Conservation (phyloP, 2,113 vertebrate genomes). For the Apteryx mantelli region DNA sequence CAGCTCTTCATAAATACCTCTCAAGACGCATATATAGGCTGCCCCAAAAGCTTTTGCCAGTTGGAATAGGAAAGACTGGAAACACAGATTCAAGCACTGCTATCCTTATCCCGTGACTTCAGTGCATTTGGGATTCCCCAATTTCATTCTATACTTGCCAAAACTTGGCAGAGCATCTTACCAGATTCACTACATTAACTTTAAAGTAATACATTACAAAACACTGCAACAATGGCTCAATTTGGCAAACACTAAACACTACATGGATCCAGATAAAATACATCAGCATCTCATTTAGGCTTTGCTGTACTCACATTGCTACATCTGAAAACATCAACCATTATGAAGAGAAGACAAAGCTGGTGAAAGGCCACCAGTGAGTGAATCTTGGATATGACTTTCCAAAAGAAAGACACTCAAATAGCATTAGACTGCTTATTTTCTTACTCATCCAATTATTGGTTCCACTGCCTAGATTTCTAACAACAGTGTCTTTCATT, state of each 20-base stretch:
- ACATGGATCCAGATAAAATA: conserved; percentile 30
- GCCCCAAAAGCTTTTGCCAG: conserved; percentile 2
- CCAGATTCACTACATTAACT: conserved; percentile 62
- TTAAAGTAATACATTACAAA: conserved; percentile 36
- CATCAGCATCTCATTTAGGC: conserved; percentile 12
- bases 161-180: conserved; percentile 47
- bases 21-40: not conserved
- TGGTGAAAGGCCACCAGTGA: conserved; percentile 35
- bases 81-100: not conserved
- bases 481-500: conserved; percentile 25
- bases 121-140: not conserved
- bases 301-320: not conserved
- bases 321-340: conserved; percentile 3
- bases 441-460: conserved; percentile 20
- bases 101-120: not conserved
- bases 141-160: conserved; percentile 32
- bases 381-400: not conserved
- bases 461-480: not conserved
- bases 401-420: conserved; percentile 39
- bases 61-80: not conserved
- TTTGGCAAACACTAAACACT: conserved; percentile 42
- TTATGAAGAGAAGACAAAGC: not conserved
- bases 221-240: conserved; percentile 15
- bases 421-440: not conserved
- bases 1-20: not conserved